These are phyloP conservation scores for Oophaga sylvatica DNA, from an alignment of 2,797 vertebrate species.

Conservation along the genomic window DNA sequence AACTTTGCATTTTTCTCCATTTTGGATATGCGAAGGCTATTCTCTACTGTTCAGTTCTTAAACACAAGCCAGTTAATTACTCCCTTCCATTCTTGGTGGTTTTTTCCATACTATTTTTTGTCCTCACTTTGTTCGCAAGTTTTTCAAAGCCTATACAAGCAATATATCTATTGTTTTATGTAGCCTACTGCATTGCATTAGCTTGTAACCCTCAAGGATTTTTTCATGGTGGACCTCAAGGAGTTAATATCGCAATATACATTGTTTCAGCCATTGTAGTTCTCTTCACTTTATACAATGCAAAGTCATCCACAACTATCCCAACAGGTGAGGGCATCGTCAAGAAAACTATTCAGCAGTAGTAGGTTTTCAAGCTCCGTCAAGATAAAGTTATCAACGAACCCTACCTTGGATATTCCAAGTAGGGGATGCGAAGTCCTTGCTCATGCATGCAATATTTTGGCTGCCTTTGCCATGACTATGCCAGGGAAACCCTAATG, in stretches of 20 bases:
- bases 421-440: slow-evolving; percentile 85
- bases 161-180: slow-evolving; percentile 81
- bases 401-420: slow-evolving; percentile 85
- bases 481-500: slow-evolving; percentile 66
- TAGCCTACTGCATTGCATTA: slow-evolving; percentile 79
- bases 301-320: slow-evolving; percentile 66
- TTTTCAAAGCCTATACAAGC: slow-evolving; percentile 77
- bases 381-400: slow-evolving; percentile 71
- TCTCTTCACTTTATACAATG: slow-evolving; percentile 77
- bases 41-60: slow-evolving; percentile 72
- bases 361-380: slow-evolving; percentile 73
- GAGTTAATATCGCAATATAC: slow-evolving; percentile 81
- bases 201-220: slow-evolving; percentile 78
- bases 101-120: slow-evolving; percentile 81
- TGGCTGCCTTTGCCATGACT: slow-evolving; percentile 83
- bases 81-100: slow-evolving; percentile 76
- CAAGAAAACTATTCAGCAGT: slow-evolving; percentile 68
- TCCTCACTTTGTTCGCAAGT: slow-evolving; percentile 78
- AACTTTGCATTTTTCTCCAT: slow-evolving; percentile 80
- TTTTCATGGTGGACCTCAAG: slow-evolving; percentile 80
- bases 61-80: slow-evolving; percentile 66
- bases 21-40: slow-evolving; percentile 82
- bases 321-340: slow-evolving; percentile 73
- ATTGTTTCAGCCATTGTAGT: slow-evolving; percentile 74
- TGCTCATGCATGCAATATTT: slow-evolving; percentile 79